phyloP scores from a whole-genome alignment of 1,140 invertebrate species.

The Apolygus lucorum region DNA sequence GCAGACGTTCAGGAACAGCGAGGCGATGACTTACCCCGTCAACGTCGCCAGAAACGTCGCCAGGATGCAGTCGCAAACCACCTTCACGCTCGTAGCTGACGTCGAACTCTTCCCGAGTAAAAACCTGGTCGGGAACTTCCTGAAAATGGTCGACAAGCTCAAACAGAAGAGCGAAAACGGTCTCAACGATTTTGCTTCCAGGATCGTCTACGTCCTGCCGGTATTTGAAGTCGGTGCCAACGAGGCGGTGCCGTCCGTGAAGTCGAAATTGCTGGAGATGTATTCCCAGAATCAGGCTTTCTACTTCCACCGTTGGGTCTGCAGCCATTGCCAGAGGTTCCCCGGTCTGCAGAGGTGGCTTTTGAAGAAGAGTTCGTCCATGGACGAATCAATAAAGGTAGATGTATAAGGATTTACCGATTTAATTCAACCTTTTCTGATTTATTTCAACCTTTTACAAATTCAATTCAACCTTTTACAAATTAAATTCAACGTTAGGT shows the following conservation, averaged over 20 bases:
- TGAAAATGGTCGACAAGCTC: slow-evolving; percentile 46
- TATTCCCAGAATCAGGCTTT: slow-evolving; percentile 41
- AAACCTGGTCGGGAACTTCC: slow-evolving; percentile 51
- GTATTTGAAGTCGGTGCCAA: slow-evolving; percentile 61
- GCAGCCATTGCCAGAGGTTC: slow-evolving; percentile 68
- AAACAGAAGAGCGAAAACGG: slow-evolving; percentile 25
- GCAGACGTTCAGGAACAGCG: slow-evolving; percentile 26
- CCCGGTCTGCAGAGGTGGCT: slow-evolving; percentile 64
- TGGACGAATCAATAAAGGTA: slow-evolving; percentile 40
- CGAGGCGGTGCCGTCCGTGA: slow-evolving; percentile 50
- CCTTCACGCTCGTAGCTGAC: slow-evolving; percentile 64
- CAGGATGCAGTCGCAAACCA: slow-evolving; percentile 48
- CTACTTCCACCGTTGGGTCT: slow-evolving; percentile 50
- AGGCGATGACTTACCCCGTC: slow-evolving; percentile 55
- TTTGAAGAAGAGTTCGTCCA: slow-evolving; percentile 39
- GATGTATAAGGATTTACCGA: background rate
- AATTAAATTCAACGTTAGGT: too few species aligned
- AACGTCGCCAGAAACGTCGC: slow-evolving; percentile 66
- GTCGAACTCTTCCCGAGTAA: slow-evolving; percentile 63
- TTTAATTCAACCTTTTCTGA: too few species aligned
- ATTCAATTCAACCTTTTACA: too few species aligned
- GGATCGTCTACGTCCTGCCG: slow-evolving; percentile 55
- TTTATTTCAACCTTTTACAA: too few species aligned
- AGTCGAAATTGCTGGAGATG: slow-evolving; percentile 44
- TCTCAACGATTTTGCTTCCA: slow-evolving; percentile 17